Percentiles rank a stretch among this genome's conserved stretches.
These are phyloP conservation scores for Rhodeus uyekii DNA, from an alignment of 2,797 vertebrate species.

Conservation along the genomic window DNA sequence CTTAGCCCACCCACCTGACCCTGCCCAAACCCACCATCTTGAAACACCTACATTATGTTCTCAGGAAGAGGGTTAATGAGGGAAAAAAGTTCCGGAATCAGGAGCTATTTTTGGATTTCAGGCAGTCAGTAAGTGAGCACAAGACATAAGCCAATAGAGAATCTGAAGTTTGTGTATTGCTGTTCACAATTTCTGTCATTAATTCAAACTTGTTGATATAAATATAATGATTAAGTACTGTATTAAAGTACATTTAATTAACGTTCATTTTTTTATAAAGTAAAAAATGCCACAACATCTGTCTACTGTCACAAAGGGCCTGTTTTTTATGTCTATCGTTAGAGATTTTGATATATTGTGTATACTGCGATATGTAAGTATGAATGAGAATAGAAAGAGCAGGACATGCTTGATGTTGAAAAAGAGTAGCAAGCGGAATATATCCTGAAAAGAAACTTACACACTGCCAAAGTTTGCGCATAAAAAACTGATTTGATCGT, in stretches of 20 bases:
- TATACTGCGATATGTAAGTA: too few relatives aligned
- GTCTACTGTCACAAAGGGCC: background rate
- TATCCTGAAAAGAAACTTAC: too few relatives aligned
- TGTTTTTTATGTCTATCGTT: background rate
- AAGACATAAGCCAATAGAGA: background rate
- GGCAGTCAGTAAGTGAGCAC: conserved; percentile 24
- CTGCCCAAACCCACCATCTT: conserved; percentile 57
- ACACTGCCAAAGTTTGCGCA: too few relatives aligned
- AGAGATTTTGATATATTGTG: too few relatives aligned
- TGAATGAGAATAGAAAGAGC: too few relatives aligned
- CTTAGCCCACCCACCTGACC: conserved; percentile 52
- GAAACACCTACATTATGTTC: conserved; percentile 64
- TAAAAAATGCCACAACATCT: background rate
- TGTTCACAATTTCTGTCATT: background rate
- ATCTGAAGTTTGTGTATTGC: background rate
- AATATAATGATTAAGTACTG: too few relatives aligned
- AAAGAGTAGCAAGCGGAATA: too few relatives aligned
- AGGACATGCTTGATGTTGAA: too few relatives aligned
- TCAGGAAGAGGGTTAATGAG: conserved; percentile 67
- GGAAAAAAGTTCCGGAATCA: conserved; percentile 61
- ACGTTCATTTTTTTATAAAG: background rate
- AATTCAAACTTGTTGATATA: background rate
- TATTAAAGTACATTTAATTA: too few relatives aligned
- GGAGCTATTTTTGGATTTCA: conserved; percentile 56
- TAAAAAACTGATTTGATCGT: too few relatives aligned